phyloP scores from a whole-genome alignment of 2,888 invertebrate species.

The Gnatocerus cornutus region DNA sequence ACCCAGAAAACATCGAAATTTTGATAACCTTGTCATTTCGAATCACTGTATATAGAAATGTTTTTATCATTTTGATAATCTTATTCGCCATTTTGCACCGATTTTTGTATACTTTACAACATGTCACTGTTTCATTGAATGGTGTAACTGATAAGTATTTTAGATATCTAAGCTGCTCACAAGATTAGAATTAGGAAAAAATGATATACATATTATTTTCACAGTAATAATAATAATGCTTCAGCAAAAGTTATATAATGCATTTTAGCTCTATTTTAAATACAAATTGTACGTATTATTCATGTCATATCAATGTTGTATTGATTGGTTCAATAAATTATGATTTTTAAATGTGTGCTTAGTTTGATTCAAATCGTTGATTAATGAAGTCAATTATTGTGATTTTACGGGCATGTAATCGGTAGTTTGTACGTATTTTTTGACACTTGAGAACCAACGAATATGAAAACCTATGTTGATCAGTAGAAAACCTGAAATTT shows the following conservation, averaged over 20 bases:
- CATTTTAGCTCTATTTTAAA: conserved; percentile 62
- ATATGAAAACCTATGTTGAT: too few relatives aligned
- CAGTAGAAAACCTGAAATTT: too few relatives aligned
- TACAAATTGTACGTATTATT: conserved; percentile 59
- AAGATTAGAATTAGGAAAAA: conserved; percentile 52
- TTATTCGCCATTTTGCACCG: conserved; percentile 44
- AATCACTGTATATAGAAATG: conserved; percentile 45
- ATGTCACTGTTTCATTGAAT: conserved; percentile 20
- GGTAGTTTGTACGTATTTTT: too few relatives aligned
- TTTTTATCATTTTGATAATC: conserved; percentile 48
- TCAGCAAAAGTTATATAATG: conserved; percentile 55
- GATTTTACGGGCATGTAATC: too few relatives aligned
- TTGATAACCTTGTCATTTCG: conserved; percentile 44
- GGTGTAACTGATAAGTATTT: conserved; percentile 4
- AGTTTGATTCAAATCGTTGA: too few relatives aligned
- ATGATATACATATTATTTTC: conserved; percentile 56
- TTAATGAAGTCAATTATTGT: too few relatives aligned
- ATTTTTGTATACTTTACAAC: conserved; percentile 34
- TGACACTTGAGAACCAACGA: too few relatives aligned
- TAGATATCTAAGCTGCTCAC: conserved; percentile 42
- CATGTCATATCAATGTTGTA: conserved; percentile 67
- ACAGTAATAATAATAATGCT: conserved; percentile 53
- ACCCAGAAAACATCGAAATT: conserved; percentile 52
- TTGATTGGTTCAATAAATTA: conserved; percentile 61
- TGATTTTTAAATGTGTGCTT: conserved; percentile 53